phyloP scores from a whole-genome alignment of 2,888 invertebrate genomes.

The Zygaena filipendulae region DNA sequence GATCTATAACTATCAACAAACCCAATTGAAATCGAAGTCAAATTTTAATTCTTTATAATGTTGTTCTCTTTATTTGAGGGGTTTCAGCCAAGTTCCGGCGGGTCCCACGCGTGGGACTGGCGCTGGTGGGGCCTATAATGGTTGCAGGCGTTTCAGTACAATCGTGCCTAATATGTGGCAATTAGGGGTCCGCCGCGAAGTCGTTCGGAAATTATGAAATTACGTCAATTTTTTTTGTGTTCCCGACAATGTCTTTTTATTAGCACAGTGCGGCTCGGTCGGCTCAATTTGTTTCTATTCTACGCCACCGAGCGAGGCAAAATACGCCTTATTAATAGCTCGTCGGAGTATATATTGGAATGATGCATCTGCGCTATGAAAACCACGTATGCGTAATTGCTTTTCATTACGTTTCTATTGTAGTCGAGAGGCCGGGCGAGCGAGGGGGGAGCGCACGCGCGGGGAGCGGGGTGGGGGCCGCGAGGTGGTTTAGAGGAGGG shows the following conservation, averaged over 20 bases:
- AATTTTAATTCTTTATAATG: too few species aligned
- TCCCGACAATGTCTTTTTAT: slow-evolving; percentile 61
- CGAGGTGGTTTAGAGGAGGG: slow-evolving; percentile 7
- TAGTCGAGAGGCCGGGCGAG: slow-evolving; percentile 39
- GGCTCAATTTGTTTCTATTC: slow-evolving; percentile 62
- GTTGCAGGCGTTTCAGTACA: too few species aligned
- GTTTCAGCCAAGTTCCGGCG: too few species aligned
- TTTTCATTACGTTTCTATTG: slow-evolving; percentile 55
- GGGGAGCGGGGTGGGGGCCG: slow-evolving; percentile 20
- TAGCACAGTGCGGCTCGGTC: slow-evolving; percentile 44
- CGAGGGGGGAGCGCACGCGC: slow-evolving; percentile 23
- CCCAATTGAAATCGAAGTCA: too few species aligned
- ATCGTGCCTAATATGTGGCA: too few species aligned
- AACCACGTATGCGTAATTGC: slow-evolving; percentile 67
- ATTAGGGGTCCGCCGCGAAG: too few species aligned
- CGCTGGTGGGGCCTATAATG: too few species aligned
- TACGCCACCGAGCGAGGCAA: slow-evolving; percentile 16
- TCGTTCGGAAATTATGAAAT: slow-evolving; percentile 55
- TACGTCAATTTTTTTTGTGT: slow-evolving; percentile 49
- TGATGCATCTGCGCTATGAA: slow-evolving; percentile 21
- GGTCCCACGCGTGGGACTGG: too few species aligned
- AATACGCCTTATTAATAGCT: slow-evolving; percentile 3
- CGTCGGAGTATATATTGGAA: neutral
- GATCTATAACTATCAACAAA: too few species aligned
- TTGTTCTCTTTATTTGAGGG: too few species aligned